These are phyloP conservation scores for Mormyrops attenuatus DNA, from an alignment of 2,797 vertebrate species.

Conservation along the genomic window DNA sequence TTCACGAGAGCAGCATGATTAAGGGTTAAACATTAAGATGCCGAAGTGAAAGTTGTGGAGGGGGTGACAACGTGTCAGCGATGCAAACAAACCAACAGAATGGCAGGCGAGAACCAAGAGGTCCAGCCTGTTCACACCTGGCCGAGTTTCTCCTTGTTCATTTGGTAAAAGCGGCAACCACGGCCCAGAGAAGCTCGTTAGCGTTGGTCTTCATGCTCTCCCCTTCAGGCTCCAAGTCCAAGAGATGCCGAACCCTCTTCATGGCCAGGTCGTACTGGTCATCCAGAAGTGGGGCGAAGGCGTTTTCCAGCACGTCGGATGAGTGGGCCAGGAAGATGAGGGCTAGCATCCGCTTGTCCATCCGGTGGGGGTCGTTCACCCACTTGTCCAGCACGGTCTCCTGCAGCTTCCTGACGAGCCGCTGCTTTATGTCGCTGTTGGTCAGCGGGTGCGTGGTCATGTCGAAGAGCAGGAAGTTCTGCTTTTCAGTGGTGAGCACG, in stretches of 20 bases:
- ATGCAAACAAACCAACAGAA: not conserved
- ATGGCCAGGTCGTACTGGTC: conserved; percentile 95
- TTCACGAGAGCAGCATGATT: conserved; percentile 29
- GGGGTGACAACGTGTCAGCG: conserved; percentile 13
- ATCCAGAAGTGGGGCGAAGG: conserved; percentile 86
- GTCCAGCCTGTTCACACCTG: not conserved
- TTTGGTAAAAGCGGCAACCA: conserved; percentile 92
- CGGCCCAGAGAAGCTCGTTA: conserved; percentile 89
- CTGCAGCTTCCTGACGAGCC: conserved; percentile 92
- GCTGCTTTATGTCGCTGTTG: conserved; percentile 92
- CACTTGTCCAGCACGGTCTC: conserved; percentile 90
- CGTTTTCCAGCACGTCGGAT: conserved; percentile 91
- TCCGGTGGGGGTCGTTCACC: conserved; percentile 91
- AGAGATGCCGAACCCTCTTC: conserved; percentile 85
- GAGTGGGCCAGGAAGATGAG: conserved; percentile 92
- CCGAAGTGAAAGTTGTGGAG: conserved; percentile 8
- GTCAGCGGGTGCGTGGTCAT: conserved; percentile 95
- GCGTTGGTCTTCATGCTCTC: conserved; percentile 83
- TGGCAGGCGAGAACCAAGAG: not conserved
- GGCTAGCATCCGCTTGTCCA: conserved; percentile 90
- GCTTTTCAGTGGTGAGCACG: conserved; percentile 91
- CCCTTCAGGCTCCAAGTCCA: conserved; percentile 89
- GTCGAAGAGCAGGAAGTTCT: conserved; percentile 95
- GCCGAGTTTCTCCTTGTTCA: conserved; percentile 49
- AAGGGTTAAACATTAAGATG: conserved; percentile 32